Evolutionary conservation across 2,888 invertebrate genomes (phyloP), one percentile per base, ranked within the genome.

Genomic region (Oxyscelio sp.): DNA sequence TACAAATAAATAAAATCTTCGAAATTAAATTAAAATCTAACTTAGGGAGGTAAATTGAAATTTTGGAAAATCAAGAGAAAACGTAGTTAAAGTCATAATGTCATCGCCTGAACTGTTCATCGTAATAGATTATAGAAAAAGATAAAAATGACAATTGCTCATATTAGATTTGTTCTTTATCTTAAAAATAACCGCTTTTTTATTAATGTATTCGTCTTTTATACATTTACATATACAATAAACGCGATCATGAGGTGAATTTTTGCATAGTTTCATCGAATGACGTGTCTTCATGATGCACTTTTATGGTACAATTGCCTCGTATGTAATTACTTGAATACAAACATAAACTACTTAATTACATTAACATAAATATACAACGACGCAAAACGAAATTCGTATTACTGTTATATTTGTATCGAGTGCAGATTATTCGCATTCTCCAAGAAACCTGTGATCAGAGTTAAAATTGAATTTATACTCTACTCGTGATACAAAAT

Each of bases 121-220:
- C n/a, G n/a, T n/a, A n/a, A n/a, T n/a, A n/a, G n/a, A n/a, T n/a
- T n/a, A n/a, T n/a, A n/a, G n/a, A n/a, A n/a, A n/a, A n/a, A n/a
- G n/a, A n/a, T n/a, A n/a, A n/a, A 52, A 43, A 56, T 34, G 13
- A 61, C n/a, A 63, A 52, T 11, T 11, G 48, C 22, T 56, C 15
- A 8, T 34, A 40, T 22, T 22, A 63, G 15, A 68, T 43, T 70
- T 50, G 19, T 79, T 78, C 71, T 83, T 77, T 71, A 54, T 93
- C 92, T 94, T 94, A 92, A 94, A 94, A 94, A 94, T 94, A 94
- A 92, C 92, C 90, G 88, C 88, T 92, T 91, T 93, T 93, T 92
- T 34, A 93, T 93, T 93, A 91, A 92, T 92, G 91, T 91, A 92
- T 92, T 85, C 90, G 87, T 58, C 90, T 68, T 66, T 90, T 90